Percentiles rank a stretch among this genome's conserved stretches.
Conservation (phyloP, 2,888 invertebrate genomes). For the Epistrophe eligans region DNA sequence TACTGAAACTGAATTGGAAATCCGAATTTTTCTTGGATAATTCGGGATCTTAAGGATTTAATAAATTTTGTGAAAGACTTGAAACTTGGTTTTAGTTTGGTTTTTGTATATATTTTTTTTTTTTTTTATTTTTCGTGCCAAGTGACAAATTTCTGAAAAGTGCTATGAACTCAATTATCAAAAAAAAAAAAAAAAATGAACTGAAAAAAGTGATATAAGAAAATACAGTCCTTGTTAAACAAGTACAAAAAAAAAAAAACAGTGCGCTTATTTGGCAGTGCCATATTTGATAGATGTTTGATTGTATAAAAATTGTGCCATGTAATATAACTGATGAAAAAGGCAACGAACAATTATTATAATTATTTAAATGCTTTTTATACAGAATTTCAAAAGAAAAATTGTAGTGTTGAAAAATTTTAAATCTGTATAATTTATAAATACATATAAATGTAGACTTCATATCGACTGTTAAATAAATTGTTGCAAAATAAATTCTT, state of each 20-base stretch:
- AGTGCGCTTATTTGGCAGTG: conserved; percentile 18
- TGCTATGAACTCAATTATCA: not conserved
- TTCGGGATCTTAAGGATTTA: conserved; percentile 47
- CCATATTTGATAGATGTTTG: conserved; percentile 2
- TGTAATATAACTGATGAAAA: not conserved
- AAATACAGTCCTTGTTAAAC: conserved; percentile 9
- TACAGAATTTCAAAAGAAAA: not conserved
- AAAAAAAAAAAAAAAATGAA: not conserved
- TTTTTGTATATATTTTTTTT: not conserved
- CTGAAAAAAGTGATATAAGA: conserved; percentile 19
- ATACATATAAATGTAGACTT: not conserved
- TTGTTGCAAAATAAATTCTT: not conserved
- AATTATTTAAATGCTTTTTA: not conserved
- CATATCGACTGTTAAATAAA: not conserved
- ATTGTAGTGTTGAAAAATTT: not conserved
- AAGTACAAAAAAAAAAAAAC: not conserved
- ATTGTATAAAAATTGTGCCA: not conserved
- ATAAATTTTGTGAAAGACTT: conserved; percentile 1
- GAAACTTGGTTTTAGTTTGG: conserved; percentile 36
- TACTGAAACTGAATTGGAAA: not conserved
- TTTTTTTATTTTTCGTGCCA: not conserved
- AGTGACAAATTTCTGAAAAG: conserved; percentile 9
- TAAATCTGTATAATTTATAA: too few species aligned
- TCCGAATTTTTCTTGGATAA: conserved; percentile 41
- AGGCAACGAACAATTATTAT: conserved; percentile 3